A percentile compares a stretch with the other conserved stretches of the same genome.
These are phyloP conservation scores for Lutraria rhynchaena DNA, from an alignment of 1,140 invertebrate species.

Conservation along the genomic window DNA sequence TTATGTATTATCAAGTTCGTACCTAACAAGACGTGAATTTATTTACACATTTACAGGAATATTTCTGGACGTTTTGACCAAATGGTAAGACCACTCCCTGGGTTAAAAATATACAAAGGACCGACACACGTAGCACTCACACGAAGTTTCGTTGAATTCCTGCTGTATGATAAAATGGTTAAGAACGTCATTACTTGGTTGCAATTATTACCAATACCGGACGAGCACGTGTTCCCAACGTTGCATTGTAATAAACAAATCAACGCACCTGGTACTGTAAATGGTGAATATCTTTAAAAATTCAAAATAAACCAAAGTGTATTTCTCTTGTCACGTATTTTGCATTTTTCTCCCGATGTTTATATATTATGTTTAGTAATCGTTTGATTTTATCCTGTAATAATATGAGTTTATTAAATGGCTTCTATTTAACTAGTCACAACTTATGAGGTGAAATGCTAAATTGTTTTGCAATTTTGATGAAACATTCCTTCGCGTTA, in stretches of 20 bases:
- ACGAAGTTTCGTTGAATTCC: background rate
- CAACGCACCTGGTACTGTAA: background rate
- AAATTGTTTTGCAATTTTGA: no score
- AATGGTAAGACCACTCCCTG: background rate
- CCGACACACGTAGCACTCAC: background rate
- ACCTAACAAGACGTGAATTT: background rate
- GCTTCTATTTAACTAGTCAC: no score
- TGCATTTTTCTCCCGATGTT: no score
- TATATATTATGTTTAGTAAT: no score
- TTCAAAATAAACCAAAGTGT: no score
- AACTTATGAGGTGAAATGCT: no score
- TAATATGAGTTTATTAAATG: no score
- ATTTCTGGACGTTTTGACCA: background rate
- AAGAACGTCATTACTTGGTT: background rate
- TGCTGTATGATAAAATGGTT: background rate
- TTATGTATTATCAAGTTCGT: background rate
- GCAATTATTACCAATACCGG: background rate
- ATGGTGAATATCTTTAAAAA: constrained; percentile 1
- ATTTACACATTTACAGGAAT: background rate
- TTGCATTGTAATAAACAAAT: background rate
- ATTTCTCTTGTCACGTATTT: no score
- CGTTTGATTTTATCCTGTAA: no score
- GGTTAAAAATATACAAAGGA: background rate
- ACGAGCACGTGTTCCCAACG: background rate
- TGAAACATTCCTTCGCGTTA: no score